phyloP scores from a whole-genome alignment of 1,140 invertebrate species.

The Hylaeus anthracinus region DNA sequence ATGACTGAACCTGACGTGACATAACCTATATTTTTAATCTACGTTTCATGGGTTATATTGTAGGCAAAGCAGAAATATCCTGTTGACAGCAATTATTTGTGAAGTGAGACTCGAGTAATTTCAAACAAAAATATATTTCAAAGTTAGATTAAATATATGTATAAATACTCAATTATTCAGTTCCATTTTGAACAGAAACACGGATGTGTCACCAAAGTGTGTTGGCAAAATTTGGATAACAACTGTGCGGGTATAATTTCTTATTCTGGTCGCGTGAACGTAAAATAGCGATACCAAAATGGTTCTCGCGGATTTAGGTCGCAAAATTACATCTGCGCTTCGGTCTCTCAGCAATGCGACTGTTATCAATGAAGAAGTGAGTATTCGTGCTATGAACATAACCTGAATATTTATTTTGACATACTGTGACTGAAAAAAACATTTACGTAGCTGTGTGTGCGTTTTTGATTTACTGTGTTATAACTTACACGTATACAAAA shows the following conservation, averaged over 20 bases:
- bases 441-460: neutral
- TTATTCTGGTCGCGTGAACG: slow-evolving; percentile 38
- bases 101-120: neutral
- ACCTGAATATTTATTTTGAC: slow-evolving; percentile 39
- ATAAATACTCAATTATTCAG: slow-evolving; percentile 6
- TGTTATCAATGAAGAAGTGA: slow-evolving; percentile 98
- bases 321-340: slow-evolving; percentile 99
- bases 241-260: slow-evolving; percentile 22
- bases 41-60: slow-evolving; percentile 2
- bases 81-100: slow-evolving; percentile 3
- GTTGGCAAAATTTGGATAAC: slow-evolving; percentile 52
- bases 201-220: slow-evolving; percentile 56
- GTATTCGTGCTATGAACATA: slow-evolving; percentile 29
- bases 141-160: neutral
- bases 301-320: slow-evolving; percentile 99
- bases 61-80: neutral
- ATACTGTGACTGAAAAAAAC: neutral
- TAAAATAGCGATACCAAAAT: slow-evolving; percentile 84
- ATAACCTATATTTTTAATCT: slow-evolving; percentile 21
- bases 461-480: neutral
- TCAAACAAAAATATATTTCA: neutral
- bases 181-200: neutral
- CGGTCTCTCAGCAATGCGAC: slow-evolving; percentile 99
- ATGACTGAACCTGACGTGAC: slow-evolving; percentile 35
- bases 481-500: neutral